Percentiles rank a stretch among this genome's conserved stretches.
Conservation (phyloP, 2,113 vertebrate species). For the Malaclemys terrapin region DNA sequence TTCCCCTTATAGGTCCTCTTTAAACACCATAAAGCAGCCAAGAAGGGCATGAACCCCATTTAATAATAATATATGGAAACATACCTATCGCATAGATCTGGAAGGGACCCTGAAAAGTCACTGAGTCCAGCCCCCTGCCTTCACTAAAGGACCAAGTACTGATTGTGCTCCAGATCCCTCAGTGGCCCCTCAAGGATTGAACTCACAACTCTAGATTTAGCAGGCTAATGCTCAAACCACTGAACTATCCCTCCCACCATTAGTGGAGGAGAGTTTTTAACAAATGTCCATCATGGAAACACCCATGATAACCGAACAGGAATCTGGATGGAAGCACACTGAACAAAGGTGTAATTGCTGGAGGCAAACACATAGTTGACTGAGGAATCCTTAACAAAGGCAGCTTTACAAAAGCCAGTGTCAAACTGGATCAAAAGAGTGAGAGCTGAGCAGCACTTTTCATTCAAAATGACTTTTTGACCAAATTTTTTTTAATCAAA, state of each 20-base stretch:
- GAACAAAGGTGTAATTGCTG: background rate
- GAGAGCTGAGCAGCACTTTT: background rate
- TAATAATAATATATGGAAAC: too few species aligned
- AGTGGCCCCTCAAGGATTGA: too few species aligned
- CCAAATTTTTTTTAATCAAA: background rate
- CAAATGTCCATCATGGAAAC: background rate
- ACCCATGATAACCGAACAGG: background rate
- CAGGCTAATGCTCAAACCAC: too few species aligned
- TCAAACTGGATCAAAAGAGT: background rate
- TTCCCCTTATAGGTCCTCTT: background rate
- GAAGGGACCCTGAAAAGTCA: too few species aligned
- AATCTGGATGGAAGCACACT: accelerated
- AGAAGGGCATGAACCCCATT: background rate
- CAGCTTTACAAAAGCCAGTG: accelerated
- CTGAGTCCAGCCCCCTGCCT: too few species aligned
- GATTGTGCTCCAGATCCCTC: too few species aligned
- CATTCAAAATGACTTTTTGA: background rate
- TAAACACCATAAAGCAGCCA: background rate
- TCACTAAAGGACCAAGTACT: too few species aligned
- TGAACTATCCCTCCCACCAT: too few species aligned
- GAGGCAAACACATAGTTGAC: background rate
- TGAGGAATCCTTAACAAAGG: background rate
- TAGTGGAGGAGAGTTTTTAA: background rate
- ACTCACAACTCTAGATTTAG: too few species aligned
- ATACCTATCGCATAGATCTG: too few species aligned